These are phyloP conservation scores for Embiotoca jacksoni DNA, from an alignment of 2,113 vertebrate genomes.

Conservation along the genomic window DNA sequence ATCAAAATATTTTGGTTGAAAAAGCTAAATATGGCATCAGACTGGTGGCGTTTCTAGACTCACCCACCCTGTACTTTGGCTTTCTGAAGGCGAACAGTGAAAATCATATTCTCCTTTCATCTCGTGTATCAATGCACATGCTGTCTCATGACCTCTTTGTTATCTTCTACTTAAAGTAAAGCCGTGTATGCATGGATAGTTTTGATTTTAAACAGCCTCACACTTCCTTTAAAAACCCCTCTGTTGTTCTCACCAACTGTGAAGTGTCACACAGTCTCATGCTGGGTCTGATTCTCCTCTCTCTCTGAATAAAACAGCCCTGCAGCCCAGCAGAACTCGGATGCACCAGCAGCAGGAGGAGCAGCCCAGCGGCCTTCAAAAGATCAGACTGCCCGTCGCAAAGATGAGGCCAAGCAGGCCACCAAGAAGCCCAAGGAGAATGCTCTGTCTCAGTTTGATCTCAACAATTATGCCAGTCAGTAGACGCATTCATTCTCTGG, in stretches of 20 bases:
- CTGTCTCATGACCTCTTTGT: background rate
- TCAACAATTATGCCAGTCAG: constrained; percentile 99
- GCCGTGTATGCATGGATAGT: background rate
- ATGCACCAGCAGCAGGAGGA: constrained; percentile 77
- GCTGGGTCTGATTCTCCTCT: background rate
- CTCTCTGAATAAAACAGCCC: constrained; percentile 55
- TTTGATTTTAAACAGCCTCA: too few species aligned
- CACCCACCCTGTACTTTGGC: too few species aligned
- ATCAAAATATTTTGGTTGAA: background rate
- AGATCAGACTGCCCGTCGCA: constrained; percentile 89
- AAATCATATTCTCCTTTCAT: background rate
- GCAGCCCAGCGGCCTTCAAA: constrained; percentile 85
- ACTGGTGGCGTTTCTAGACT: too few species aligned
- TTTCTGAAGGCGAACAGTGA: too few species aligned
- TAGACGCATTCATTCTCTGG: constrained; percentile 14
- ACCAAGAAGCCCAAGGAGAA: constrained; percentile 97
- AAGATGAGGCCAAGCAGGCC: constrained; percentile 92
- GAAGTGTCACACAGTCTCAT: background rate
- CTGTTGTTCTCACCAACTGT: background rate
- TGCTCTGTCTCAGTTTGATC: constrained; percentile 97
- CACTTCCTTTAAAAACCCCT: background rate
- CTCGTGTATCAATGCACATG: background rate
- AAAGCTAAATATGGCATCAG: background rate
- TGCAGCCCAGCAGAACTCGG: constrained; percentile 83
- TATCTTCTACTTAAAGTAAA: background rate